Evolutionary conservation across 2,113 vertebrate species (phyloP).

Genomic region (Chroicocephalus ridibundus): DNA sequence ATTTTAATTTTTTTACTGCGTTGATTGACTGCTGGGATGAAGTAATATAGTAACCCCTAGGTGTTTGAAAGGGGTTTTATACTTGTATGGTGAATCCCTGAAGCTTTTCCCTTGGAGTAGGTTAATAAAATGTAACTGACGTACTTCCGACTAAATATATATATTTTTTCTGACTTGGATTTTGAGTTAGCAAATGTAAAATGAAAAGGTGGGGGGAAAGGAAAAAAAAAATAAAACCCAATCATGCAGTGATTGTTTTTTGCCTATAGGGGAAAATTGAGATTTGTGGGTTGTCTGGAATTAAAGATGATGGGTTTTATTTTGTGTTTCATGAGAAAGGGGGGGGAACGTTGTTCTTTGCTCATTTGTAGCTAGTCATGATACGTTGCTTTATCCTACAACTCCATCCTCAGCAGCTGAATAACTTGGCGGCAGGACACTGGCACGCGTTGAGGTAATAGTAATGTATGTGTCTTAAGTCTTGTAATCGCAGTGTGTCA

Average conservation of each 20-base stretch:
- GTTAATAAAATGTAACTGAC: conserved; percentile 78
- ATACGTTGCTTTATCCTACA: conserved; percentile 34
- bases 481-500: background rate
- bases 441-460: conserved; percentile 26
- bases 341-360: background rate
- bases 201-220: background rate
- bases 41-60: conserved; percentile 55
- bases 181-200: conserved; percentile 61
- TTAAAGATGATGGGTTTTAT: conserved; percentile 38
- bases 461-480: conserved; percentile 36
- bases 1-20: conserved; percentile 69
- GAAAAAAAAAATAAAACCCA: conserved; percentile 34
- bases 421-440: background rate
- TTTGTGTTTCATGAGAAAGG: background rate
- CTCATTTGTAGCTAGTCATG: conserved; percentile 30
- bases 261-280: conserved; percentile 5
- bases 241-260: conserved; percentile 7
- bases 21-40: conserved; percentile 63
- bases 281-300: conserved; percentile 11
- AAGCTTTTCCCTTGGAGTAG: conserved; percentile 71
- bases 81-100: conserved; percentile 64
- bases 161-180: conserved; percentile 75
- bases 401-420: conserved; percentile 36
- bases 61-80: conserved; percentile 68
- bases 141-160: conserved; percentile 72